Percentiles rank a stretch among this genome's conserved stretches.
Conservation (phyloP, 2,888 invertebrate genomes). For the Amorpha juglandis region DNA sequence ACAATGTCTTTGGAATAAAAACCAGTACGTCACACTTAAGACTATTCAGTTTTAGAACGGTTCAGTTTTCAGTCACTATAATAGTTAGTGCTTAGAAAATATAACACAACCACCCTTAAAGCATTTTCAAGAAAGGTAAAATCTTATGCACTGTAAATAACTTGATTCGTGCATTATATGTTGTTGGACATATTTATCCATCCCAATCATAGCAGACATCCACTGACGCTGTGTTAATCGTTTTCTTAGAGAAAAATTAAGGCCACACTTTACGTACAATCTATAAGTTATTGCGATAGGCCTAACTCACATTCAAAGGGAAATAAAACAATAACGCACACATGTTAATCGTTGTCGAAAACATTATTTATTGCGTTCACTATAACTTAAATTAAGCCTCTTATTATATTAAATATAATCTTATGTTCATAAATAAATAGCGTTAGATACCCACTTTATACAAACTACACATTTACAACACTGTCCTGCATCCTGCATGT, state of each 20-base stretch:
- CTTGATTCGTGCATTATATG: no score
- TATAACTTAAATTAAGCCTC: slow-evolving; percentile 74
- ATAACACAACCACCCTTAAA: no score
- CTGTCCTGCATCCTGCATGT: neutral
- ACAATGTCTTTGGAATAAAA: no score
- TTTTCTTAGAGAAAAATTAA: neutral
- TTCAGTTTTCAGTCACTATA: no score
- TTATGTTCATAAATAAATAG: slow-evolving; percentile 80
- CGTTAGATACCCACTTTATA: slow-evolving; percentile 65
- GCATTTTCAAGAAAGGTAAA: no score
- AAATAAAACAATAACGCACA: slow-evolving; percentile 35
- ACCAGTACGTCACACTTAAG: no score
- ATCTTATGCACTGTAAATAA: no score
- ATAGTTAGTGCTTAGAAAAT: no score
- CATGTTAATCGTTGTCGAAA: slow-evolving; percentile 41
- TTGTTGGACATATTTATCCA: no score
- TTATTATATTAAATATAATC: slow-evolving; percentile 74
- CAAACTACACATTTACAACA: slow-evolving; percentile 58
- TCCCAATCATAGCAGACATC: neutral
- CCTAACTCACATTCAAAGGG: slow-evolving; percentile 10
- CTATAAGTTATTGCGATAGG: neutral
- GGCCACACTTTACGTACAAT: neutral
- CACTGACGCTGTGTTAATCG: neutral
- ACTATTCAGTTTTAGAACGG: no score
- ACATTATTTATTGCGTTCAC: slow-evolving; percentile 70